Percentiles rank a stretch among this genome's conserved stretches.
phyloP scores from a whole-genome alignment of 92 coral and sea anemone species.

The Galaxea fascicularis region DNA sequence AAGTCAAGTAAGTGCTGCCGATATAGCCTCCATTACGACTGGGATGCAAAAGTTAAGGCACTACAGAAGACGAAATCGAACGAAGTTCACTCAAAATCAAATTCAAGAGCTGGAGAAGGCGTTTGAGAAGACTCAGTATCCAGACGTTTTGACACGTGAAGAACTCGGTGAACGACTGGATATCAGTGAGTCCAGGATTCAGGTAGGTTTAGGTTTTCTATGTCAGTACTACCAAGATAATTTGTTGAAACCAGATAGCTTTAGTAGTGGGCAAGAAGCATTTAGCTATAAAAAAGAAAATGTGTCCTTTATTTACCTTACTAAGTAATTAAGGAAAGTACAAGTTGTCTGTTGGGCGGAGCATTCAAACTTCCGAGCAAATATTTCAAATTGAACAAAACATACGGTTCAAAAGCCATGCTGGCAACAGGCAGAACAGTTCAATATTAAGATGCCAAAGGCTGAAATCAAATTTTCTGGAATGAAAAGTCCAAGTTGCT shows the following conservation, averaged over 20 bases:
- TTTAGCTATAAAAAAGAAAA: not conserved
- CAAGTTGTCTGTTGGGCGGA: not conserved
- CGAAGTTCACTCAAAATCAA: constrained; percentile 62
- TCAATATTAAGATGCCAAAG: not conserved
- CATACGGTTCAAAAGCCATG: not conserved
- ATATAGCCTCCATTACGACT: constrained; percentile 41
- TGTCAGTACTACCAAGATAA: too few relatives aligned
- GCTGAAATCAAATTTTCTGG: not conserved
- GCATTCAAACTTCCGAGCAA: not conserved
- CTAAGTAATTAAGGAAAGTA: not conserved
- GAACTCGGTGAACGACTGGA: constrained; percentile 71
- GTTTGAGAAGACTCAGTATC: constrained; percentile 69
- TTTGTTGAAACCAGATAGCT: too few relatives aligned
- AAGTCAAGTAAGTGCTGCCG: constrained; percentile 31
- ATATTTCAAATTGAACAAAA: not conserved
- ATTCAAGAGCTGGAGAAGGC: constrained; percentile 69
- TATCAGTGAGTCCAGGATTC: constrained; percentile 74
- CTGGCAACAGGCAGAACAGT: not conserved
- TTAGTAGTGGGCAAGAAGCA: not conserved
- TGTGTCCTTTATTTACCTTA: not conserved
- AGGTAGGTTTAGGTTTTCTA: constrained; percentile 20
- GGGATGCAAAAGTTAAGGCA: constrained; percentile 53
- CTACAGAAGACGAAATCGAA: constrained; percentile 55
- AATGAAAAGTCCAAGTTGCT: not conserved
- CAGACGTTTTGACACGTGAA: constrained; percentile 68